A percentile compares a stretch with the other conserved stretches of the same genome.
phyloP scores from a whole-genome alignment of 2,797 vertebrate species.

The Chloroceryle inda region DNA sequence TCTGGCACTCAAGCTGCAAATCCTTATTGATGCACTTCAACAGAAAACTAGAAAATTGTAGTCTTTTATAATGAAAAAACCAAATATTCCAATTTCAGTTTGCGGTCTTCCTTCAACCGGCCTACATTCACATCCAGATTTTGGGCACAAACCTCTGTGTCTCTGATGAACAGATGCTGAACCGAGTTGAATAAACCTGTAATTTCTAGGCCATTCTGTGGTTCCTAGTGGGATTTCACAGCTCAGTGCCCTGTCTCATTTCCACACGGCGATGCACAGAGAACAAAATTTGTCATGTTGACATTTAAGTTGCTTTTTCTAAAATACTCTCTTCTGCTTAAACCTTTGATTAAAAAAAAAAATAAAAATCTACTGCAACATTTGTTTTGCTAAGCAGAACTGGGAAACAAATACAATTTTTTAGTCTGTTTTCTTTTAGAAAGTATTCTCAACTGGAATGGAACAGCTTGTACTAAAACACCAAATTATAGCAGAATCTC shows the following conservation, averaged over 20 bases:
- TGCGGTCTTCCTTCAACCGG: not conserved
- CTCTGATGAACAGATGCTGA: not conserved
- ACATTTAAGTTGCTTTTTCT: not conserved
- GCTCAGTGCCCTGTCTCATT: not conserved
- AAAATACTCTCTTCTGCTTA: not conserved
- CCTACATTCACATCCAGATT: not conserved
- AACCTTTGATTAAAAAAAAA: not conserved
- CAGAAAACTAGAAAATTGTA: not conserved
- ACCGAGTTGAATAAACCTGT: not conserved
- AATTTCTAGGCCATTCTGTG: not conserved
- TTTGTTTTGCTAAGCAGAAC: not conserved
- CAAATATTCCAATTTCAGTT: not conserved
- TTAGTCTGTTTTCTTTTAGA: not conserved
- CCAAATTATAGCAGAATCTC: not conserved
- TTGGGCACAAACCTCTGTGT: not conserved
- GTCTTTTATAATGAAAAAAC: not conserved
- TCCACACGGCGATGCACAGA: not conserved
- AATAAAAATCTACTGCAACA: not conserved
- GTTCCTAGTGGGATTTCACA: not conserved
- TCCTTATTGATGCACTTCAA: not conserved
- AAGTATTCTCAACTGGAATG: not conserved
- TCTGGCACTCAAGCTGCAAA: not conserved
- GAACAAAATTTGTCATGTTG: not conserved
- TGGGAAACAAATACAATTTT: not conserved
- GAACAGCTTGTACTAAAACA: conserved; percentile 30